Conservation (phyloP, 2,113 vertebrate genomes). For the Gnathonemus longibarbis region DNA sequence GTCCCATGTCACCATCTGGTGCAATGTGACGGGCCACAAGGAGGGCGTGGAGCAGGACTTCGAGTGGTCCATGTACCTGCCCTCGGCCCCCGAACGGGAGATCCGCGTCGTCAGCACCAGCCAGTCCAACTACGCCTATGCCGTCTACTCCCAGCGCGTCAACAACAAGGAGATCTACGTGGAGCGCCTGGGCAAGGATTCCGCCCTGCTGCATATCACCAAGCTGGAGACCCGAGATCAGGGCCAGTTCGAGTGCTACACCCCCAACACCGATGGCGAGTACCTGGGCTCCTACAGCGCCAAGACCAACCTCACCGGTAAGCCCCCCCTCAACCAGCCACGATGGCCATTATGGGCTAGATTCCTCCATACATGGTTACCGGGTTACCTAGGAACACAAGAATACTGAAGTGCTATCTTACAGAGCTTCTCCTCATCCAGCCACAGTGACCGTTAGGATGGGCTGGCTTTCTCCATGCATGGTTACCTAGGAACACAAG, state of each 20-base stretch:
- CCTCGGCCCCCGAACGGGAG: constrained; percentile 69
- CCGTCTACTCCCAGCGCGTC: constrained; percentile 76
- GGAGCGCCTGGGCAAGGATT: constrained; percentile 72
- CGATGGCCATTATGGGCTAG: background rate
- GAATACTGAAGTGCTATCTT: background rate
- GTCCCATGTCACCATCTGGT: constrained; percentile 87
- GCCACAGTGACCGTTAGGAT: background rate
- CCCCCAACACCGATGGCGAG: constrained; percentile 65
- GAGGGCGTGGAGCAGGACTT: constrained; percentile 74
- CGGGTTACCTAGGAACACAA: background rate
- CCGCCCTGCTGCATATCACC: constrained; percentile 74
- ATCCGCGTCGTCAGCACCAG: constrained; percentile 88
- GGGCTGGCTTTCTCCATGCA: background rate
- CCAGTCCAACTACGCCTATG: constrained; percentile 80
- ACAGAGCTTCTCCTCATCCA: constrained; percentile 40
- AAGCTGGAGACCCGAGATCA: constrained; percentile 75
- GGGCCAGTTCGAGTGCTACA: constrained; percentile 71
- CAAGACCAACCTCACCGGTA: constrained; percentile 81
- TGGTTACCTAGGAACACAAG: background rate
- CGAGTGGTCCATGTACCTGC: constrained; percentile 89
- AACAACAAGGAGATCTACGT: constrained; percentile 75
- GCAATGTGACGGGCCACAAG: constrained; percentile 81
- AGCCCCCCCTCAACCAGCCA: constrained; percentile 40
- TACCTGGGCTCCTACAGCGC: constrained; percentile 71
- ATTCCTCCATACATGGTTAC: background rate